phyloP scores from a whole-genome alignment of 2,888 invertebrate genomes.

The Encarsia formosa region DNA sequence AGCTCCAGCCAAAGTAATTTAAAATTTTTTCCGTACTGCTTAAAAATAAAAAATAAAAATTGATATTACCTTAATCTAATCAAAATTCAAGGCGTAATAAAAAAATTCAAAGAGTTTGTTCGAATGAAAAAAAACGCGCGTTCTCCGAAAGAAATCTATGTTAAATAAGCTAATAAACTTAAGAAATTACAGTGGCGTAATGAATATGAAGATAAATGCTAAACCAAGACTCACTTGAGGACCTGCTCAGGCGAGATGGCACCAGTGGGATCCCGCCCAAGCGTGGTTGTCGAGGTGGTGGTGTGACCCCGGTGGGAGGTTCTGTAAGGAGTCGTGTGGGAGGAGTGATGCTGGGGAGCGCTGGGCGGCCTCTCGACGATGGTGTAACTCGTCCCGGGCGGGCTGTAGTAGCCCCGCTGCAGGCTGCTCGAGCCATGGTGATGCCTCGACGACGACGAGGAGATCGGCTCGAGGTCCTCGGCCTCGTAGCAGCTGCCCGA shows the following conservation, averaged over 20 bases:
- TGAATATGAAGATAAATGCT: neutral
- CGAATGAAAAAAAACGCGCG: too few relatives aligned
- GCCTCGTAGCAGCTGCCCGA: conserved; percentile 46
- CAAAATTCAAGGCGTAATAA: too few relatives aligned
- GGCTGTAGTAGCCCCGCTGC: conserved; percentile 70
- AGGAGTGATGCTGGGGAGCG: conserved; percentile 66
- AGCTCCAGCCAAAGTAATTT: too few relatives aligned
- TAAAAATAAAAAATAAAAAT: too few relatives aligned
- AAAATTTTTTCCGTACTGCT: too few relatives aligned
- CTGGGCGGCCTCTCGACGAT: conserved; percentile 78
- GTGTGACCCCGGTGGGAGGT: conserved; percentile 36
- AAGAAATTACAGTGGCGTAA: too few relatives aligned
- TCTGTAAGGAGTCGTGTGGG: conserved; percentile 50
- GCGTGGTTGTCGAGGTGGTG: conserved; percentile 4
- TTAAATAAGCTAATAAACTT: too few relatives aligned
- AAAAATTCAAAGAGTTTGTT: too few relatives aligned
- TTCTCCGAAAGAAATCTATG: too few relatives aligned
- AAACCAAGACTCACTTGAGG: conserved; percentile 51
- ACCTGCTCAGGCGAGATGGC: conserved; percentile 81
- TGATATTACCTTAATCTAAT: too few relatives aligned
- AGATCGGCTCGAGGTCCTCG: conserved; percentile 45
- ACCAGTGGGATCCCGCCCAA: conserved; percentile 46
- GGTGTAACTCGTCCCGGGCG: conserved; percentile 84
- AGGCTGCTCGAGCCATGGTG: conserved; percentile 49
- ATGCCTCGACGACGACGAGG: conserved; percentile 42